Base-by-base conservation (phyloP, 1,140 invertebrate genomes). In the Argopecten irradians region DNA sequence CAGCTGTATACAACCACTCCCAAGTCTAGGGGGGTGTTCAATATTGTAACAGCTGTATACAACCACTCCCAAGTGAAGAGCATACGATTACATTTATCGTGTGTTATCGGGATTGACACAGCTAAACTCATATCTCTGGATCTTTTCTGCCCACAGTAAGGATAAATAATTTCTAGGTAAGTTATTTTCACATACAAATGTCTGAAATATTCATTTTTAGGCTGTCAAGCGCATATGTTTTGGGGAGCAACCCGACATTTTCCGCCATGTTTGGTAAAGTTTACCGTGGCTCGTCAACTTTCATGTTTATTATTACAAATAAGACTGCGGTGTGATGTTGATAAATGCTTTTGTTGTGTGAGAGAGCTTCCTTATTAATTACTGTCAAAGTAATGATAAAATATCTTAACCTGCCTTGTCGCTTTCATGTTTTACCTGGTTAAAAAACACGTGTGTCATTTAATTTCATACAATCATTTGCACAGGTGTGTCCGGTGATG, bases 241-340 rank as follows among this genome's bases (percentile, higher is more conserved):
- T 71, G 55, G 55, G 55, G n/a, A 71, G 55, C 55, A 71, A 71
- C n/a, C 55, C 55, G 55, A 71, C 55, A n/a, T 71, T 71, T 71
- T 71, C 55, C 55, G 55, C 55, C 55, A 71, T 71, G 55, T 71
- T 39, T 71, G 55, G 55, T n/a, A n/a, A 71, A 71, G 55, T 71
- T 71, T 71, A 28, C n/a, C 55, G 22, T 28, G 22, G 55, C 1
- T n/a, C 55, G 55, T 71, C 55, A 71, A 71, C n/a, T n/a, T n/a
- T n/a, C n/a, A n/a, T n/a, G 55, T 71, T 71, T 71, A 71, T 71
- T 71, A 71, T 71, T 2, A 28, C 11, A 71, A 71, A 28, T 28
- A 16, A n/a, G 55, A 8, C n/a, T 22, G 55, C 28, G 28, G 55
- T 28, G 55, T n/a, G 55, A 71, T 71, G 55, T 71, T 71, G 55